Evolutionary conservation across 2,113 vertebrate genomes (phyloP).

Genomic region (Paracanthobrama guichenoti): DNA sequence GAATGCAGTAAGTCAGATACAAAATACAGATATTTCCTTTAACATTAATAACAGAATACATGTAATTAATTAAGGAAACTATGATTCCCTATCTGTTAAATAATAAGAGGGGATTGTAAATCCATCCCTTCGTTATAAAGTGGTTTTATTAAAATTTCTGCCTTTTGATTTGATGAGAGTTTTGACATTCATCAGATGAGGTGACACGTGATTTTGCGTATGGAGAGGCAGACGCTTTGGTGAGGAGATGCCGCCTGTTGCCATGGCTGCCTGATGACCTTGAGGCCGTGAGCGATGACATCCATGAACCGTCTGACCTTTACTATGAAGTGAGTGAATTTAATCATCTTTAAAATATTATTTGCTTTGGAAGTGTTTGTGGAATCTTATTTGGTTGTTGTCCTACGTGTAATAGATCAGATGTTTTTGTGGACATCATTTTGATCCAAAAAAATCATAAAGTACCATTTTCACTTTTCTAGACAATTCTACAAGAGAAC

Average conservation of each 20-base stretch:
- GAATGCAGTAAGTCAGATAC: too few relatives aligned
- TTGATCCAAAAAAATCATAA: background rate
- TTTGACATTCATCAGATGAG: constrained; percentile 77
- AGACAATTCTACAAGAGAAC: constrained; percentile 85
- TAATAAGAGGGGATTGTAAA: too few relatives aligned
- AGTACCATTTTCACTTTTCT: constrained; percentile 13
- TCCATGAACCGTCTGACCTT: constrained; percentile 79
- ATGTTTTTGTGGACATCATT: background rate
- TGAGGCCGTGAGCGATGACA: constrained; percentile 71
- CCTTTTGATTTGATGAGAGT: constrained; percentile 16
- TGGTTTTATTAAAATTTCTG: background rate
- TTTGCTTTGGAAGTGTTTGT: background rate
- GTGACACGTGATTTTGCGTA: constrained; percentile 90
- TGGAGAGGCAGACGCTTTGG: constrained; percentile 80
- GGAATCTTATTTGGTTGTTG: background rate
- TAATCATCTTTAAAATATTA: background rate
- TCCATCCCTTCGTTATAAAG: background rate
- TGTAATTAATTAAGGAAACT: too few relatives aligned
- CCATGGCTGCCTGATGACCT: constrained; percentile 82
- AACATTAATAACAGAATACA: too few relatives aligned
- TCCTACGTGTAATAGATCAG: background rate
- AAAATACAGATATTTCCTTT: too few relatives aligned
- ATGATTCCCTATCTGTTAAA: too few relatives aligned
- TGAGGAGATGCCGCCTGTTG: constrained; percentile 84
- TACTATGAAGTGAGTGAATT: constrained; percentile 84